A percentile compares a stretch with the other conserved stretches of the same genome.
These are phyloP conservation scores for Laterallus jamaicensis DNA, from an alignment of 2,113 vertebrate genomes.

Conservation along the genomic window DNA sequence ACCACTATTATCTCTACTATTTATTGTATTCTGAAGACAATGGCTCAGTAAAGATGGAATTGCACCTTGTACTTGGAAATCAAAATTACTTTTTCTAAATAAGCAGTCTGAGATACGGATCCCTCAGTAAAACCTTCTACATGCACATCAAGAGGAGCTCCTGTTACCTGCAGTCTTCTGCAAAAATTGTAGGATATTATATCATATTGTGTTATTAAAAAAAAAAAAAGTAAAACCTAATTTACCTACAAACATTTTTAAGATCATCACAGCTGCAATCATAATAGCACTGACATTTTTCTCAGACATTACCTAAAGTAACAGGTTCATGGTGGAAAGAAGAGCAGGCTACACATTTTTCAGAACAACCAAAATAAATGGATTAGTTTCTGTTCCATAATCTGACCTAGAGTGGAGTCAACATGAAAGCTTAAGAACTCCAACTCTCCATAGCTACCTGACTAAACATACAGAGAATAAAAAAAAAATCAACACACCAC, in stretches of 20 bases:
- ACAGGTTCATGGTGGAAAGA: neutral
- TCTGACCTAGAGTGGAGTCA: neutral
- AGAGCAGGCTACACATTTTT: neutral
- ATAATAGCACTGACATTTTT: neutral
- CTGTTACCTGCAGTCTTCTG: neutral
- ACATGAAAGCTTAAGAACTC: neutral
- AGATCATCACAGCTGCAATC: neutral
- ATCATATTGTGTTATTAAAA: no score
- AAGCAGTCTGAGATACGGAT: neutral
- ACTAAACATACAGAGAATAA: neutral
- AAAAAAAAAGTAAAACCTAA: neutral
- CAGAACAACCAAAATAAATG: neutral
- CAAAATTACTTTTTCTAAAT: neutral
- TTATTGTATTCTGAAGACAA: neutral
- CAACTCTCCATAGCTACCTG: neutral
- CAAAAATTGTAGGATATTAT: neutral
- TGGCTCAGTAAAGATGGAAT: neutral
- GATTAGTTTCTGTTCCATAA: neutral
- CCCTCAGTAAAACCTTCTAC: neutral
- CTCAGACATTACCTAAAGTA: neutral
- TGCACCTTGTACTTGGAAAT: neutral
- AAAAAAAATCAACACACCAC: neutral
- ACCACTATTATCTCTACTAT: neutral
- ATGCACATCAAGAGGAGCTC: neutral
- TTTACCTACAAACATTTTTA: neutral